Percentiles rank a stretch among this genome's conserved stretches.
Conservation (phyloP, 2,797 vertebrate genomes). For the Mormyrus hasselquistii region DNA sequence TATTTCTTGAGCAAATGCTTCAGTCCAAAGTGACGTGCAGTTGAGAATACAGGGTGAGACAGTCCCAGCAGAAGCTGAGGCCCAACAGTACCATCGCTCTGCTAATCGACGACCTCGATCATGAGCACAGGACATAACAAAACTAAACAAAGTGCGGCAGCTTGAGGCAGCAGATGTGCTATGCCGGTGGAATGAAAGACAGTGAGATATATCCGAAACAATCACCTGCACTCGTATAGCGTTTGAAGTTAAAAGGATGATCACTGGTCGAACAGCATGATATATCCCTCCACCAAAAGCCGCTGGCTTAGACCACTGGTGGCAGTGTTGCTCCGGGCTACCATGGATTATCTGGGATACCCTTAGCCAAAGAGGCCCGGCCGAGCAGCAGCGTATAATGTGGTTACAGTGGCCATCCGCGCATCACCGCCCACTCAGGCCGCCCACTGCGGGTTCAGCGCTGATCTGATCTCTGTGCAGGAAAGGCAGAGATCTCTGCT, state of each 20-base stretch:
- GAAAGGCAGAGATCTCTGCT: not conserved
- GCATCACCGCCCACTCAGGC: conserved; percentile 20
- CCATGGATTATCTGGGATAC: conserved; percentile 45
- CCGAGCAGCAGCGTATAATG: conserved; percentile 40
- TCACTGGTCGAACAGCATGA: not conserved
- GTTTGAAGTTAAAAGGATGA: conserved; percentile 20
- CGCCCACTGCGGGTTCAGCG: not conserved
- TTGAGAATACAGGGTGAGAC: not conserved
- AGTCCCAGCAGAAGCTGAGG: not conserved
- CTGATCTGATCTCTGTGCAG: not conserved
- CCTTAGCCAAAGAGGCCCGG: conserved; percentile 40
- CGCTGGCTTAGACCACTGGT: not conserved
- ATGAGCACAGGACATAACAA: not conserved
- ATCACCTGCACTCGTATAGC: not conserved
- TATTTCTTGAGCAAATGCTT: not conserved
- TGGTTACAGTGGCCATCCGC: conserved; percentile 33
- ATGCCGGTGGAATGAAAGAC: not conserved
- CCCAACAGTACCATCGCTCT: not conserved
- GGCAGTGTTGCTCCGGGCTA: conserved; percentile 34
- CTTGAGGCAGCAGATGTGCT: not conserved
- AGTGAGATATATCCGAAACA: not conserved
- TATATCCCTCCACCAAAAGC: not conserved
- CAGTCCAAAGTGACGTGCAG: not conserved
- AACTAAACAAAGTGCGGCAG: not conserved
- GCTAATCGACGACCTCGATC: not conserved